These are phyloP conservation scores for Marmota monax DNA, from an alignment of 2,113 vertebrate species.

Conservation along the genomic window DNA sequence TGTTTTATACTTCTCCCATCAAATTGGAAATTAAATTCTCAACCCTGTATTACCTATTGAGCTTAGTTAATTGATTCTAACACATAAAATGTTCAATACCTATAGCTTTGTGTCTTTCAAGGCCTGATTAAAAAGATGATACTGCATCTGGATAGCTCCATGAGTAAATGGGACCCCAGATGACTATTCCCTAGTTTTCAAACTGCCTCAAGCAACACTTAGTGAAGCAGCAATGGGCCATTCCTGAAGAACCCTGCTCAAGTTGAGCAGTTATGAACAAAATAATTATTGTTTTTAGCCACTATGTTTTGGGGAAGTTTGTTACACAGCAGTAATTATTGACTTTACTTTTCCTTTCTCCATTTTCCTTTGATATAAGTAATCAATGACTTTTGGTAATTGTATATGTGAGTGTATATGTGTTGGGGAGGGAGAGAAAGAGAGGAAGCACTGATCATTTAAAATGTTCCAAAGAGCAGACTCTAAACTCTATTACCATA, in stretches of 20 bases:
- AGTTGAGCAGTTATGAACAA: neutral
- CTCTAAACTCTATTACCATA: neutral
- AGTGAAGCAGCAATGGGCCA: neutral
- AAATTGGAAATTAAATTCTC: neutral
- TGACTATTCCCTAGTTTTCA: neutral
- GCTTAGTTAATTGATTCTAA: neutral
- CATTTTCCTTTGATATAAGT: neutral
- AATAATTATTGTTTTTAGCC: neutral
- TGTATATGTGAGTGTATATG: neutral
- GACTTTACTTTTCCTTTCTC: neutral
- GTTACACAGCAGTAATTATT: neutral
- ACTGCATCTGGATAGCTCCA: neutral
- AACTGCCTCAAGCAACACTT: neutral
- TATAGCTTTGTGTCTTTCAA: neutral
- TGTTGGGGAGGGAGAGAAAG: neutral
- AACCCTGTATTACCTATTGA: neutral
- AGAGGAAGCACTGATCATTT: neutral
- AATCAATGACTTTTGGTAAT: neutral
- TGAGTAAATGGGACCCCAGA: neutral
- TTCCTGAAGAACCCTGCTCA: neutral
- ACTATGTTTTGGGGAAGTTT: neutral
- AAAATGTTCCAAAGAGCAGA: neutral
- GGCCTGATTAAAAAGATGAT: neutral
- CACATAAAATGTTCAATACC: neutral
- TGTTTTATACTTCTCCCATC: neutral